phyloP scores from a whole-genome alignment of 2,797 vertebrate genomes.

The Enteromius paludinosus region DNA sequence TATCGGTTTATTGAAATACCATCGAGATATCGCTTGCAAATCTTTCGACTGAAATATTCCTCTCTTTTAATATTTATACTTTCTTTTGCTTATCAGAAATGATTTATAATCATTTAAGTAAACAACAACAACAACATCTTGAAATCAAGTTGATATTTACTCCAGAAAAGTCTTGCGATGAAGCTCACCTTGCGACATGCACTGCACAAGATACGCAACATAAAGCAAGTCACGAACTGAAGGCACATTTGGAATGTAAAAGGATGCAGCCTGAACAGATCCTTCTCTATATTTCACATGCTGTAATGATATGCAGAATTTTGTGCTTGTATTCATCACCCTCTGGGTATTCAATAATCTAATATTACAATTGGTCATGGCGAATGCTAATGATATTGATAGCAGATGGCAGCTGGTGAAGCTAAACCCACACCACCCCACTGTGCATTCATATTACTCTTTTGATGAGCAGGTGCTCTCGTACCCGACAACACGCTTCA shows the following conservation, averaged over 20 bases:
- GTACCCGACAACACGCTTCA: conserved; percentile 2
- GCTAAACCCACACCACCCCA: conserved; percentile 60
- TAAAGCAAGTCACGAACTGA: not conserved
- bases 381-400: conserved; percentile 72
- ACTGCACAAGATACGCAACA: not conserved
- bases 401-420: conserved; percentile 77
- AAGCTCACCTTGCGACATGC: not conserved
- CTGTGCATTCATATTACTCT: conserved; percentile 47
- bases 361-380: conserved; percentile 82
- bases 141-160: not conserved
- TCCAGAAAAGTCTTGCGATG: not conserved
- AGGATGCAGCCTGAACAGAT: not conserved
- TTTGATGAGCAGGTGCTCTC: conserved; percentile 55
- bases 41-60: not conserved
- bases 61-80: not conserved
- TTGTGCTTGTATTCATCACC: conserved; percentile 69
- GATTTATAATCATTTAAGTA: not conserved
- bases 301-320: conserved; percentile 46
- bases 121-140: not conserved
- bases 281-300: conserved; percentile 32
- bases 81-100: not conserved
- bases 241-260: conserved; percentile 4
- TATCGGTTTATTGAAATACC: not conserved
- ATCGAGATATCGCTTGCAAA: not conserved
- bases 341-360: conserved; percentile 80